These are phyloP conservation scores for Drepana falcataria DNA, from an alignment of 2,888 invertebrate species.

Conservation along the genomic window DNA sequence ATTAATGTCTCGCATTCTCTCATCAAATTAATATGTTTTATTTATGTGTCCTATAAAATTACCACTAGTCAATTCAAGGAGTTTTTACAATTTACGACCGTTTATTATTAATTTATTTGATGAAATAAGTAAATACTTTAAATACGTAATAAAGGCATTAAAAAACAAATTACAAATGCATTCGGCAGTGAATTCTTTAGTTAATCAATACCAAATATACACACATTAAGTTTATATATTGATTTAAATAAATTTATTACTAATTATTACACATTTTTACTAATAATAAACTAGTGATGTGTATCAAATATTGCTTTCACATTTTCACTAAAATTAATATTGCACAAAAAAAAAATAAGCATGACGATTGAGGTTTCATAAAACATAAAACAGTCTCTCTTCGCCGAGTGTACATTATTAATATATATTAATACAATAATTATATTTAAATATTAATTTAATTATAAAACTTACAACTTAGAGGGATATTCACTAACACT, in stretches of 20 bases:
- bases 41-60: conserved; percentile 46
- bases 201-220: conserved; percentile 9
- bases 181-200: conserved; percentile 9
- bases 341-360: conserved; percentile 44
- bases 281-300: conserved; percentile 49
- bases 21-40: conserved; percentile 7
- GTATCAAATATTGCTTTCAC: conserved; percentile 62
- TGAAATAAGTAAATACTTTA: neutral
- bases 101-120: conserved; percentile 19
- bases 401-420: too few relatives aligned
- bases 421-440: neutral
- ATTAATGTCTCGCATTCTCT: too few relatives aligned
- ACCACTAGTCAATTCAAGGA: conserved; percentile 41
- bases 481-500: conserved; percentile 30
- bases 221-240: conserved; percentile 6
- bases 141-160: conserved; percentile 4
- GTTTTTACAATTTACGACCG: conserved; percentile 38
- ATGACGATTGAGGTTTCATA: neutral
- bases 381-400: too few relatives aligned
- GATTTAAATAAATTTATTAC: conserved; percentile 1
- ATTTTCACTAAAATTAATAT: conserved; percentile 60
- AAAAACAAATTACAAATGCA: conserved; percentile 9
- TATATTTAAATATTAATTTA: neutral
- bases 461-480: neutral
- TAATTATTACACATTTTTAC: conserved; percentile 15